Evolutionary conservation across 1,140 invertebrate genomes (phyloP), one percentile per base, ranked within the genome.

Genomic region (Leptinotarsa texana): DNA sequence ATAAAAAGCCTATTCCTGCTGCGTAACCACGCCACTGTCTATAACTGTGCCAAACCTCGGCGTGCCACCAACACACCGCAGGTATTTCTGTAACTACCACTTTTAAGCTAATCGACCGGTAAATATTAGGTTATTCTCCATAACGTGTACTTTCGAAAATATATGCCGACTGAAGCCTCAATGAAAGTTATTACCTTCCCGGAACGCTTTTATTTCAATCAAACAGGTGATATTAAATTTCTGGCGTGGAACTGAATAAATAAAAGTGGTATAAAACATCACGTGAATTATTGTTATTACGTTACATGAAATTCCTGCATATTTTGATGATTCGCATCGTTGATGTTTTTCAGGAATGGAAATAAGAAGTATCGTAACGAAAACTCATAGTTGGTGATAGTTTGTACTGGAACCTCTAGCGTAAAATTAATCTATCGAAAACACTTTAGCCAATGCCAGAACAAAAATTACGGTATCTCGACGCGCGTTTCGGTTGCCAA

Each of bases 21-120:
- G 51, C 51, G 2, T 42, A 42, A 42, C 33, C 0, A 15, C 51
- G 51, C 51, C 51, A 15, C 51, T 57, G 51, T 57, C n/a, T 57
- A 57, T 57, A 57, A 57, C 51, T 57, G 51, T 65, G 63, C 63
- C 6, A 65, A 65, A 65, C 24, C 22, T 65, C 63, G 63, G 63
- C 63, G 27, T 65, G 27, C 63, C 63, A 24, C 63, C 63, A 65
- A 65, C 63, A 65, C 63, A 65, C 63, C 13, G 63, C 27, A 65
- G 63, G 63, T 65, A 65, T 65, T 18, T 65, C 27, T 65, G 63
- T 65, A 65, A 65, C 63, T 65, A 65, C 63, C 63, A 65, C 63
- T 65, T 65, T 65, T 27, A 21, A 33, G 15, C 63, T 65, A 65
- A 65, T 65, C 63, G 63, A 65, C 63, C 63, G 4, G 63, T 65